Conservation (phyloP, 2,888 invertebrate genomes). For the Zygaena filipendulae region DNA sequence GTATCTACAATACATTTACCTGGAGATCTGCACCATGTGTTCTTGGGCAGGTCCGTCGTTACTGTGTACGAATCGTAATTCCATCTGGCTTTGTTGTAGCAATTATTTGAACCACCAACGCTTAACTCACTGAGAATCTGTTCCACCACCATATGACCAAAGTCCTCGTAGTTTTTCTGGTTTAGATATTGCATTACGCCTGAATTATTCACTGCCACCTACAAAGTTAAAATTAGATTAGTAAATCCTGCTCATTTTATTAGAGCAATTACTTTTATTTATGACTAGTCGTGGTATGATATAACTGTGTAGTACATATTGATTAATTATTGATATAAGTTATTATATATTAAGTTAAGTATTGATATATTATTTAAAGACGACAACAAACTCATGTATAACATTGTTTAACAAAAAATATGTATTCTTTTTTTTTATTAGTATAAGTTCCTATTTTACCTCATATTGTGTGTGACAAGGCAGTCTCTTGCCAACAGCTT, state of each 20-base stretch:
- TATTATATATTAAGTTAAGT: too few relatives aligned
- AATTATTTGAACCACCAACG: constrained; percentile 21
- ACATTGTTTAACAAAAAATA: too few relatives aligned
- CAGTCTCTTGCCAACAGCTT: constrained; percentile 73
- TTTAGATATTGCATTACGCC: constrained; percentile 64
- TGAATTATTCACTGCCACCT: constrained; percentile 34
- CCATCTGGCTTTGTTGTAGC: constrained; percentile 29
- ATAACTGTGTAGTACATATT: too few relatives aligned
- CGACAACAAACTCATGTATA: too few relatives aligned
- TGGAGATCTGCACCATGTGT: constrained; percentile 34
- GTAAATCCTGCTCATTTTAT: background rate
- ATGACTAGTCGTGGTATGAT: too few relatives aligned
- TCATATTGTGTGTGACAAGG: constrained; percentile 73
- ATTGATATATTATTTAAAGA: too few relatives aligned
- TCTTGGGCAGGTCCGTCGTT: constrained; percentile 33
- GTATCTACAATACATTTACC: constrained; percentile 24
- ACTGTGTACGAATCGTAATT: constrained; percentile 26
- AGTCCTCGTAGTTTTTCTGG: constrained; percentile 51
- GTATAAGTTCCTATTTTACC: too few relatives aligned
- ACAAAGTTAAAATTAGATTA: constrained; percentile 7
- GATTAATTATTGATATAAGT: too few relatives aligned
- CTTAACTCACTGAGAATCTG: constrained; percentile 16
- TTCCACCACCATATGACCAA: constrained; percentile 43
- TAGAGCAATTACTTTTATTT: too few relatives aligned
- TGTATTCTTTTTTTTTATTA: background rate